phyloP scores from a whole-genome alignment of 1,140 invertebrate species.

The Ceratosolen solmsi region DNA sequence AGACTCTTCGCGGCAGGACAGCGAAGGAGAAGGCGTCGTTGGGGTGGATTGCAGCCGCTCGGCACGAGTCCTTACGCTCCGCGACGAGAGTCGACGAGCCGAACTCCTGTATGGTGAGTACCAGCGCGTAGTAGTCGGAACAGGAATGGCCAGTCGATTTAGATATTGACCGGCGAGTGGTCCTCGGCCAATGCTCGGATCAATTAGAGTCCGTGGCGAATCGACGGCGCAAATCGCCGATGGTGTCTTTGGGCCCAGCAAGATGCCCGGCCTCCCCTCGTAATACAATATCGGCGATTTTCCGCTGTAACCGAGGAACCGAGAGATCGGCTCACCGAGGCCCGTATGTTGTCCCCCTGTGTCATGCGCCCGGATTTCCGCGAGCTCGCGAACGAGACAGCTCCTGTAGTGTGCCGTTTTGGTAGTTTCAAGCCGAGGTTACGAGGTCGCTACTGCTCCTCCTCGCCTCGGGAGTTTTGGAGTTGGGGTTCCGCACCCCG shows the following conservation, averaged over 20 bases:
- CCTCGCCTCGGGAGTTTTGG: too few species aligned
- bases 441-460: too few species aligned
- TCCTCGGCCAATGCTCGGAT: too few species aligned
- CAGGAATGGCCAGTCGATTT: neutral
- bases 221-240: too few species aligned
- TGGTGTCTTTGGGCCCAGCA: neutral
- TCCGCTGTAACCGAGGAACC: neutral
- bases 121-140: too few species aligned
- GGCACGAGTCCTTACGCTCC: conserved; percentile 14
- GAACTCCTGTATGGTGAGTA: conserved; percentile 36
- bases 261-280: neutral
- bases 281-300: neutral
- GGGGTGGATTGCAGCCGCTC: conserved; percentile 22
- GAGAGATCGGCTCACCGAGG: neutral
- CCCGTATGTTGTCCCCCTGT: neutral
- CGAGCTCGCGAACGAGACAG: too few species aligned
- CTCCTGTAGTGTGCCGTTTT: too few species aligned
- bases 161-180: too few species aligned
- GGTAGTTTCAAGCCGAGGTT: too few species aligned
- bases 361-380: too few species aligned
- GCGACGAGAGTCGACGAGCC: neutral
- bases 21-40: neutral
- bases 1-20: neutral
- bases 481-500: too few species aligned
- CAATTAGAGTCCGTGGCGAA: too few species aligned